Conservation (phyloP, 2,888 invertebrate genomes). For the Nebria salina region DNA sequence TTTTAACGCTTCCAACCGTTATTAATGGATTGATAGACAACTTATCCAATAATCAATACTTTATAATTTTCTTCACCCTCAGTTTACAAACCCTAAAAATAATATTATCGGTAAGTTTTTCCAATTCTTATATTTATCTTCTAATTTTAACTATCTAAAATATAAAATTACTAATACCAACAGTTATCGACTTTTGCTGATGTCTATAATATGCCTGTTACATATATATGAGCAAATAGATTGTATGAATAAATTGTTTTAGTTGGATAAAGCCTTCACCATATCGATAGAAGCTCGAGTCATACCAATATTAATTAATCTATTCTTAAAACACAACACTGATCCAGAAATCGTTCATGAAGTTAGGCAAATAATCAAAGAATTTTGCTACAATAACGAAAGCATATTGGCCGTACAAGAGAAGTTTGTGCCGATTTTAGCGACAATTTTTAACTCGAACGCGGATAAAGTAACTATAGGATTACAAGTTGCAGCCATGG, state of each 20-base stretch:
- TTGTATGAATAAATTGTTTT: neutral
- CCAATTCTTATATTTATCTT: neutral
- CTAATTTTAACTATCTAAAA: neutral
- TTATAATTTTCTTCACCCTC: conserved; percentile 65
- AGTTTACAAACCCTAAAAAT: conserved; percentile 66
- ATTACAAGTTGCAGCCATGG: conserved; percentile 68
- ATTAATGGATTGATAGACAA: conserved; percentile 67
- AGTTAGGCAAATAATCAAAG: conserved; percentile 72
- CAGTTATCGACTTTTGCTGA: no score
- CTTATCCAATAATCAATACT: conserved; percentile 62
- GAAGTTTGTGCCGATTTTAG: conserved; percentile 73
- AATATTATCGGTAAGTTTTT: conserved; percentile 63
- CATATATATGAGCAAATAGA: neutral
- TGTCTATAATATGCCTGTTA: neutral
- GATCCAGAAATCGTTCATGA: conserved; percentile 72
- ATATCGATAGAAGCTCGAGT: conserved; percentile 70
- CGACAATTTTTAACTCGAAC: conserved; percentile 64
- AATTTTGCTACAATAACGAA: conserved; percentile 68
- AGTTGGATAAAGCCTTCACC: conserved; percentile 57
- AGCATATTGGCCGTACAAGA: conserved; percentile 70
- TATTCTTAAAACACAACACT: conserved; percentile 72
- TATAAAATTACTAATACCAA: no score
- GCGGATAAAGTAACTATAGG: conserved; percentile 57
- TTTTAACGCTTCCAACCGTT: conserved; percentile 62
- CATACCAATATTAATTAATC: conserved; percentile 72